A percentile compares a stretch with the other conserved stretches of the same genome.
Conservation (phyloP, 2,888 invertebrate species). For the Conus canariensis region DNA sequence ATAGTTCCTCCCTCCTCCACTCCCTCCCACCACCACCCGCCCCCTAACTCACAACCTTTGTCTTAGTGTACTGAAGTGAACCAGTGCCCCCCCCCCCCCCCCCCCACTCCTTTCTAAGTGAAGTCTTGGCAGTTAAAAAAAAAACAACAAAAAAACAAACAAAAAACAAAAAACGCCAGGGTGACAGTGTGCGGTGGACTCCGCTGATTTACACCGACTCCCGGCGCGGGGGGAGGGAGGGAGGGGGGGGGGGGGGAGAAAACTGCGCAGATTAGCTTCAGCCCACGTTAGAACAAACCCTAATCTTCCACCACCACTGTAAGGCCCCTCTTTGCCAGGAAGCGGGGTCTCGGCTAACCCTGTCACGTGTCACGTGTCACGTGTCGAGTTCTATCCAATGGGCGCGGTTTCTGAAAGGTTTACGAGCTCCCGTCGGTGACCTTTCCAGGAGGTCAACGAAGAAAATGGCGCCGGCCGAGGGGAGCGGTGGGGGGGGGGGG, state of each 20-base stretch:
- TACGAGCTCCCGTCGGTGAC: constrained; percentile 22
- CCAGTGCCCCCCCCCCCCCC: not conserved
- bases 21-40: too few species aligned
- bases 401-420: constrained; percentile 38
- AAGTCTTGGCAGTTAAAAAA: too few species aligned
- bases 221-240: too few species aligned
- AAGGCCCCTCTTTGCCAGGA: not conserved
- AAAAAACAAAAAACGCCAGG: too few species aligned
- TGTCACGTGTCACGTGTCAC: constrained; percentile 41
- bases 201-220: too few species aligned
- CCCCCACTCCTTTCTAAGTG: not conserved
- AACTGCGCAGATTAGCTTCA: constrained; percentile 10
- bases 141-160: too few species aligned
- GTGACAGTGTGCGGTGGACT: too few species aligned
- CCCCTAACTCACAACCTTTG: not conserved
- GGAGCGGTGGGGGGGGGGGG: not conserved
- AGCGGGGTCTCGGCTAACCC: not conserved
- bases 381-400: constrained; percentile 38
- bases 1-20: not conserved
- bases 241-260: too few species aligned
- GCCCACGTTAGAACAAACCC: not conserved
- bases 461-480: not conserved
- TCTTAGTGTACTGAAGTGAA: not conserved
- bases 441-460: constrained; percentile 4
- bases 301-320: not conserved